Conservation (phyloP, 2,888 invertebrate species). For the Deilephila porcellus region DNA sequence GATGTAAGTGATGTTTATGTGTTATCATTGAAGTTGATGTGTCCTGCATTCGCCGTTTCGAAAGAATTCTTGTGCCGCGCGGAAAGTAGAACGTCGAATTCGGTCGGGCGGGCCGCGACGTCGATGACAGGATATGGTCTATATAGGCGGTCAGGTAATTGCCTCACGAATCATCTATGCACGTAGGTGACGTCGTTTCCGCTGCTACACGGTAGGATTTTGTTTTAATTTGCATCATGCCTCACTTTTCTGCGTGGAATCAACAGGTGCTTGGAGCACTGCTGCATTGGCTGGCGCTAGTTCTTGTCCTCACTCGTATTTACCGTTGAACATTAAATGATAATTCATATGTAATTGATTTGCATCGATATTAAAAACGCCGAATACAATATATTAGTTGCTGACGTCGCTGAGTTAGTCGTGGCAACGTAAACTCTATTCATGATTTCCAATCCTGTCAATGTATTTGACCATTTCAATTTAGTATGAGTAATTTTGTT, state of each 20-base stretch:
- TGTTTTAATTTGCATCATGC: neutral
- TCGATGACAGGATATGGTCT: conserved; percentile 26
- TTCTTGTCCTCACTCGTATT: neutral
- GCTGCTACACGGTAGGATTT: conserved; percentile 12
- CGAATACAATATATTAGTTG: neutral
- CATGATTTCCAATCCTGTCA: neutral
- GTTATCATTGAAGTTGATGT: conserved; percentile 65
- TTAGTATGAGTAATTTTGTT: too few species aligned
- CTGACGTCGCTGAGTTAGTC: neutral
- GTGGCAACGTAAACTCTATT: neutral
- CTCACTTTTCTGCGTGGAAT: neutral
- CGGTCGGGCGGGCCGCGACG: conserved; percentile 19
- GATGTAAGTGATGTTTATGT: conserved; percentile 75
- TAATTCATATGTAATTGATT: conserved; percentile 8
- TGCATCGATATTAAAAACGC: neutral
- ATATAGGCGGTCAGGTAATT: conserved; percentile 24
- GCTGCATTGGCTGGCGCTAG: neutral
- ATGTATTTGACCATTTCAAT: neutral
- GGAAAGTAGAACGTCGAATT: conserved; percentile 54
- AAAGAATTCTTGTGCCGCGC: conserved; percentile 58
- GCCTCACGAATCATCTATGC: conserved; percentile 15
- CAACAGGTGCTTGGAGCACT: conserved; percentile 19
- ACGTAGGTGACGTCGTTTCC: conserved; percentile 16
- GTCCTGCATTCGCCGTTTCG: conserved; percentile 61
- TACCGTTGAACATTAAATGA: neutral